Evolutionary conservation across 1,140 invertebrate species (phyloP).

Genomic region (Ceratoteleas bidentatus): DNA sequence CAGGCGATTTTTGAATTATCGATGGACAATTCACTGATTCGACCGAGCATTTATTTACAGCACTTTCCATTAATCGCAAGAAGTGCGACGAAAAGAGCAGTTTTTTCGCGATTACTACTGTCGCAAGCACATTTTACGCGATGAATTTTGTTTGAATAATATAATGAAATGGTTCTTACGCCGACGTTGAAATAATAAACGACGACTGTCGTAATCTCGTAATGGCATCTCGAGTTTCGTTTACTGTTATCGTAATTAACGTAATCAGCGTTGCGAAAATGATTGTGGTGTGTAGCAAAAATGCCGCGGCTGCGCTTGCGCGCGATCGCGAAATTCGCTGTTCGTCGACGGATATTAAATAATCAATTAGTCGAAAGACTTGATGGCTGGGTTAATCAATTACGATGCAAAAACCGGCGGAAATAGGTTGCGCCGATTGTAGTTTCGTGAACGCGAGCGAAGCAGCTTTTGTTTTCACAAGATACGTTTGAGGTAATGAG

Average conservation of each 20-base stretch:
- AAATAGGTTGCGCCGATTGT: too few relatives aligned
- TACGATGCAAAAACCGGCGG: too few relatives aligned
- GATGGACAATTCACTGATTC: conserved; percentile 7
- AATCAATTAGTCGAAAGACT: too few relatives aligned
- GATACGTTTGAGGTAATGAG: too few relatives aligned
- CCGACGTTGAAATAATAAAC: conserved; percentile 46
- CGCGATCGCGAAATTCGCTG: too few relatives aligned
- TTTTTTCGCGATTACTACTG: conserved; percentile 18
- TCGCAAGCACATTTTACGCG: conserved; percentile 8
- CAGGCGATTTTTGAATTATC: too few relatives aligned
- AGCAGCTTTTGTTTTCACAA: too few relatives aligned
- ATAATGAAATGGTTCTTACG: conserved; percentile 48
- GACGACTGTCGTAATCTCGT: conserved; percentile 39
- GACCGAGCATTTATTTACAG: conserved; percentile 13
- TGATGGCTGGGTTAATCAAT: too few relatives aligned
- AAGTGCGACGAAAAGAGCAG: conserved; percentile 3
- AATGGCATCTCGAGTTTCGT: conserved; percentile 45
- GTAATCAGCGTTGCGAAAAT: conserved; percentile 28
- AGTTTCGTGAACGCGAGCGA: too few relatives aligned
- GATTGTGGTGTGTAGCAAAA: conserved; percentile 37
- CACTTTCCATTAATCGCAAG: conserved; percentile 8
- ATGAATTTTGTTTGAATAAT: conserved; percentile 52
- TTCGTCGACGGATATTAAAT: too few relatives aligned
- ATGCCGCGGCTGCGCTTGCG: not conserved
- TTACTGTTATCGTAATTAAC: conserved; percentile 51